phyloP scores from a whole-genome alignment of 2,888 invertebrate species.

The Dynastes maya region DNA sequence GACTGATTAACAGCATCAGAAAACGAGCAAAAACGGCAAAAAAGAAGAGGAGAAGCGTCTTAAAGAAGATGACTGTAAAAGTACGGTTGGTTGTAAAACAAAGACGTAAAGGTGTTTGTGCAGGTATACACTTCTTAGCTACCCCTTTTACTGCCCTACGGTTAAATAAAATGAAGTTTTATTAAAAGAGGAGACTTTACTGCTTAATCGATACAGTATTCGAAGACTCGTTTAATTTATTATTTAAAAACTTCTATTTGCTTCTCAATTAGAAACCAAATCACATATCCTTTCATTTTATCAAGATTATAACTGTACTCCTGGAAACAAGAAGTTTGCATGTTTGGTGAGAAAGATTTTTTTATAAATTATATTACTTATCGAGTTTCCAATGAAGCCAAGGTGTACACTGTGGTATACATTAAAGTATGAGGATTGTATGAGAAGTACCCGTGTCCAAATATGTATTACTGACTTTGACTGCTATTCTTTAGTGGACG shows the following conservation, averaged over 20 bases:
- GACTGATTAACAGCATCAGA: conserved; percentile 36
- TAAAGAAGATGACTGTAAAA: conserved; percentile 35
- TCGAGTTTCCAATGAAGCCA: too few species aligned
- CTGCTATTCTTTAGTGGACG: too few species aligned
- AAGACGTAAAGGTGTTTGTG: conserved; percentile 40
- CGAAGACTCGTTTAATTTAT: conserved; percentile 7
- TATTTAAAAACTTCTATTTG: conserved; percentile 3
- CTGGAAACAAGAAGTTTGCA: too few species aligned
- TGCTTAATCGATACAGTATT: conserved; percentile 8
- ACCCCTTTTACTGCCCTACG: conserved; percentile 28
- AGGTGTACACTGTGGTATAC: too few species aligned
- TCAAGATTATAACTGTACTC: too few species aligned
- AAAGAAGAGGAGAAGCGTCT: neutral
- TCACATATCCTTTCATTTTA: too few species aligned
- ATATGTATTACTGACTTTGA: too few species aligned
- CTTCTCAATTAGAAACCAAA: neutral
- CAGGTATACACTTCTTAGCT: conserved; percentile 26
- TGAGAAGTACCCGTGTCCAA: too few species aligned
- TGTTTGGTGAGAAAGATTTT: too few species aligned
- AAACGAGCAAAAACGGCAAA: conserved; percentile 10
- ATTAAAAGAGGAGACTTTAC: conserved; percentile 38
- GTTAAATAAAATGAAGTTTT: conserved; percentile 38
- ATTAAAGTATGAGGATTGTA: too few species aligned
- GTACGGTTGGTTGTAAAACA: conserved; percentile 46
- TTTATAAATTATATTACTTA: too few species aligned